Evolutionary conservation across 2,797 vertebrate genomes (phyloP).

Genomic region (Protonibea diacanthus): DNA sequence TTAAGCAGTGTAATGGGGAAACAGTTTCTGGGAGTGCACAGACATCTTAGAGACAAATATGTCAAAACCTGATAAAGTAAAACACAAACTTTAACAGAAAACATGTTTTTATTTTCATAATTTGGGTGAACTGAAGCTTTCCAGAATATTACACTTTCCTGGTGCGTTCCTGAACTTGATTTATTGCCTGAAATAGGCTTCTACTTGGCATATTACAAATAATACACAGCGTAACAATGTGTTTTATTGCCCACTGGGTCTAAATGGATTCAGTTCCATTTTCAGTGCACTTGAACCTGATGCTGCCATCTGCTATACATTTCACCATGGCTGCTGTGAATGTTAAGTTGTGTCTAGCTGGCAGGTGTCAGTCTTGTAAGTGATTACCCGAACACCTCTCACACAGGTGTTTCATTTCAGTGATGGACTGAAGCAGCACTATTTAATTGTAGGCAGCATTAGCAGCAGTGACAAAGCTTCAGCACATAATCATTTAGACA

Average conservation of each 20-base stretch:
- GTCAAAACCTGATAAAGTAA: background rate
- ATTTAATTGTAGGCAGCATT: conserved; percentile 8
- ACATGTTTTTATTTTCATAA: too few species aligned
- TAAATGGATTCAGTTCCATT: background rate
- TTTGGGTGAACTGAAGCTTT: background rate
- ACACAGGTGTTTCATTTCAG: conserved; percentile 29
- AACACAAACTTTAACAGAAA: background rate
- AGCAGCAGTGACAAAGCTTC: conserved; percentile 1
- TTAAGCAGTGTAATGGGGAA: background rate
- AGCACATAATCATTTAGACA: conserved; percentile 10
- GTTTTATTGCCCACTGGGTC: background rate
- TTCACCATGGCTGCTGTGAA: background rate
- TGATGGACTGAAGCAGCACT: too few species aligned
- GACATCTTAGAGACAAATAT: background rate
- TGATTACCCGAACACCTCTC: conserved; percentile 1
- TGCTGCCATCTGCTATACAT: background rate
- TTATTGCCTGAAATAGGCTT: background rate
- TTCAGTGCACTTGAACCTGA: background rate
- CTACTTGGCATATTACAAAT: background rate
- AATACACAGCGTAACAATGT: background rate
- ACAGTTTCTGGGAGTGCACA: background rate
- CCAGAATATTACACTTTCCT: background rate
- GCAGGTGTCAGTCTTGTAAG: conserved; percentile 13
- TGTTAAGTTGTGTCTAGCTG: background rate
- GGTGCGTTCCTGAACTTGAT: background rate